These are phyloP conservation scores for Cladorhizidae sp. DNA, from an alignment of 37 sponge, comb jelly and placozoan genomes.

Conservation along the genomic window DNA sequence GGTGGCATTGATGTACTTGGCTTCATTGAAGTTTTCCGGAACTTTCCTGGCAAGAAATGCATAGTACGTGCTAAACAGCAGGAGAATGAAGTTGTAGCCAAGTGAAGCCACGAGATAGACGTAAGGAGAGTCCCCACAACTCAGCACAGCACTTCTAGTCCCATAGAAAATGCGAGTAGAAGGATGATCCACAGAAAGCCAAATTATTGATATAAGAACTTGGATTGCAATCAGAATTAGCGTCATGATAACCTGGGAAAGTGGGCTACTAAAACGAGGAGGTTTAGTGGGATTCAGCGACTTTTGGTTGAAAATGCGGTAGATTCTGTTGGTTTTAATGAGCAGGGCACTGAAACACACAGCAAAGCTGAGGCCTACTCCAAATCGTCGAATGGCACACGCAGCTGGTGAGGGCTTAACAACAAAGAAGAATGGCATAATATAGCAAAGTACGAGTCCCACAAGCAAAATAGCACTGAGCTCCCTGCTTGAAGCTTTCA, in stretches of 20 bases:
- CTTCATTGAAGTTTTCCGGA: slow-evolving; percentile 72
- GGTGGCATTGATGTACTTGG: slow-evolving; percentile 57
- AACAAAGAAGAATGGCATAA: slow-evolving; percentile 51
- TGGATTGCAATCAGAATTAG: slow-evolving; percentile 43
- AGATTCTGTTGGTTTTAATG: slow-evolving; percentile 62
- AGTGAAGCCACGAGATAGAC: slow-evolving; percentile 22
- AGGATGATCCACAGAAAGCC: slow-evolving; percentile 35
- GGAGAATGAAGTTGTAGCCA: slow-evolving; percentile 47
- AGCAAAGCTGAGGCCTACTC: slow-evolving; percentile 48
- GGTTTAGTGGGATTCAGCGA: neutral
- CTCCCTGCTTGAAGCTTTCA: slow-evolving; percentile 82
- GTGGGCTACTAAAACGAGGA: slow-evolving; percentile 22
- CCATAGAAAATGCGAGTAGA: neutral
- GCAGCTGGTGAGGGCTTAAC: slow-evolving; percentile 34
- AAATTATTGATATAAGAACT: slow-evolving; percentile 36
- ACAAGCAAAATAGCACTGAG: slow-evolving; percentile 48
- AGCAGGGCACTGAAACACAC: slow-evolving; percentile 61
- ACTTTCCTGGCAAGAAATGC: slow-evolving; percentile 59
- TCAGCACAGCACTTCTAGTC: slow-evolving; percentile 16
- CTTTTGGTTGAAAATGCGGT: slow-evolving; percentile 57
- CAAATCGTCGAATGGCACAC: slow-evolving; percentile 49
- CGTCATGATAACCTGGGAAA: slow-evolving; percentile 58
- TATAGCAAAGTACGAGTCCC: slow-evolving; percentile 52
- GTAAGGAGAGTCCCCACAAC: slow-evolving; percentile 37
- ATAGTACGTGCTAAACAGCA: slow-evolving; percentile 50